These are phyloP conservation scores for Drosophila algonquin DNA, from an alignment of 2,888 invertebrate species.

Conservation along the genomic window DNA sequence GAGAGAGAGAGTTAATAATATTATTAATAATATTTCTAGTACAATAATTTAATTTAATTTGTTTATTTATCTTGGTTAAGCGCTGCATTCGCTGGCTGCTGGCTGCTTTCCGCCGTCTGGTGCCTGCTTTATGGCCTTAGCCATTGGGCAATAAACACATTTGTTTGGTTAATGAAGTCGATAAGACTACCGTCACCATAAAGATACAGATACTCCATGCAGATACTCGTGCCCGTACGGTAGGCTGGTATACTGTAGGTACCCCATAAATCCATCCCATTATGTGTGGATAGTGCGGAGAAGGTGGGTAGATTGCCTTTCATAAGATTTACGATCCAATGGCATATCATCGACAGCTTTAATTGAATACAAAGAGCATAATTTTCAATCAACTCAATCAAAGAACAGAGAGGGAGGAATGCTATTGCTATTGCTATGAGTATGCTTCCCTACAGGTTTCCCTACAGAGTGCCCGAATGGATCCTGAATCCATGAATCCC, in stretches of 20 bases:
- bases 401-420: constrained; percentile 7
- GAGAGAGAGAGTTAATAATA: constrained; percentile 32
- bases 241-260: constrained; percentile 48
- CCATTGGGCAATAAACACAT: constrained; percentile 65
- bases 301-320: constrained; percentile 36
- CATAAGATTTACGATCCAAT: constrained; percentile 63
- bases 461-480: constrained; percentile 3
- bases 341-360: constrained; percentile 66
- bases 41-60: constrained; percentile 75
- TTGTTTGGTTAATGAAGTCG: constrained; percentile 75
- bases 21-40: constrained; percentile 69
- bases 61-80: constrained; percentile 71
- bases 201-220: constrained; percentile 56
- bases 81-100: constrained; percentile 15
- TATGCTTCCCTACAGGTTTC: constrained; percentile 14
- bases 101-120: neutral
- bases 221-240: constrained; percentile 9
- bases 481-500: constrained; percentile 20
- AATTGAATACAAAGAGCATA: constrained; percentile 76
- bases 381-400: constrained; percentile 69
- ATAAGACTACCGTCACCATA: constrained; percentile 75
- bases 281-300: constrained; percentile 10
- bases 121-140: constrained; percentile 40
- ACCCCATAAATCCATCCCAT: constrained; percentile 60
- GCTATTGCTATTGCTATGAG: constrained; percentile 12